A percentile compares a stretch with the other conserved stretches of the same genome.
phyloP scores from a whole-genome alignment of 1,140 invertebrate species.

The Papilio xuthus region DNA sequence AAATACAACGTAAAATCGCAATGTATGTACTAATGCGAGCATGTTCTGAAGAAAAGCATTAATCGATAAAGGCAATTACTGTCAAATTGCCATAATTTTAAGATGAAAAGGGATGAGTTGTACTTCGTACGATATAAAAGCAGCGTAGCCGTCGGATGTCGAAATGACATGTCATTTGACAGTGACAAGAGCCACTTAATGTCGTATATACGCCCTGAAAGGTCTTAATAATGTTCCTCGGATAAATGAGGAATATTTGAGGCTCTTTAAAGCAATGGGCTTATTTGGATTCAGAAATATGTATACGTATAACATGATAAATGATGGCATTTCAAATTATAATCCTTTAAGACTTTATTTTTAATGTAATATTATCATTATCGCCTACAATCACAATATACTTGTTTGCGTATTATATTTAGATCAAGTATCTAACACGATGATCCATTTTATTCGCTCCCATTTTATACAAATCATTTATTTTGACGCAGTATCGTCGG shows the following conservation, averaged over 20 bases:
- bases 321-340: neutral
- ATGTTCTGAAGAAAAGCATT: conserved; percentile 14
- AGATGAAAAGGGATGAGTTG: conserved; percentile 27
- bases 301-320: neutral
- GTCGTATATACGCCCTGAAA: conserved; percentile 24
- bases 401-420: neutral
- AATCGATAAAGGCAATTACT: conserved; percentile 27
- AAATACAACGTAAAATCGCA: neutral
- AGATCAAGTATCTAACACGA: neutral
- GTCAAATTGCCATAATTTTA: conserved; percentile 32
- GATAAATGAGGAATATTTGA: conserved; percentile 20
- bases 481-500: conserved; percentile 68
- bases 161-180: conserved; percentile 35
- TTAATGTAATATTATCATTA: neutral
- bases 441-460: neutral
- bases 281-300: conserved; percentile 8
- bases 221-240: conserved; percentile 24
- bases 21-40: neutral
- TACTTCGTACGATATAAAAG: conserved; percentile 19
- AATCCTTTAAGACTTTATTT: neutral
- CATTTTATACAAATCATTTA: conserved; percentile 36
- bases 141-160: conserved; percentile 14
- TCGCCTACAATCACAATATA: neutral
- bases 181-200: conserved; percentile 34
- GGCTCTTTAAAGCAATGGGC: neutral